A percentile compares a stretch with the other conserved stretches of the same genome.
Conservation (phyloP, 2,113 vertebrate genomes). For the Platysternon megacephalum region DNA sequence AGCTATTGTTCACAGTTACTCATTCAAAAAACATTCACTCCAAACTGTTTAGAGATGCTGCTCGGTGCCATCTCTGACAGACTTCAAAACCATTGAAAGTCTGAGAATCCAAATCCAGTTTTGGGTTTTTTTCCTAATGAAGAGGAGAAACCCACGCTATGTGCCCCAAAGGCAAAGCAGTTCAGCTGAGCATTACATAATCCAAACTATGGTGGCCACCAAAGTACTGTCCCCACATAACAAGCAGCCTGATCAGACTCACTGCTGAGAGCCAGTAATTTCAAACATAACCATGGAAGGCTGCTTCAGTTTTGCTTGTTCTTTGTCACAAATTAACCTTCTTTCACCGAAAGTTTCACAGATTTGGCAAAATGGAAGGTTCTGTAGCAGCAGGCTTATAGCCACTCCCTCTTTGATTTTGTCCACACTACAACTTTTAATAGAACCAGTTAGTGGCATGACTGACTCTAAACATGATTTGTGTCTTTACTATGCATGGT, state of each 20-base stretch:
- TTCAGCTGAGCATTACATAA: not conserved
- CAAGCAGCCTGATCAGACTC: accelerated
- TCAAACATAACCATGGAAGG: not conserved
- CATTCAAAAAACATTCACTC: not conserved
- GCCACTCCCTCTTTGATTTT: not conserved
- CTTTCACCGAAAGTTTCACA: not conserved
- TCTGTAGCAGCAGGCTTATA: not conserved
- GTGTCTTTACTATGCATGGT: not conserved
- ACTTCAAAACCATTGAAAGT: not conserved
- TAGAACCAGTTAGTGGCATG: not conserved
- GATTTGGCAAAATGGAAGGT: not conserved
- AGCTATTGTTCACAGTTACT: slow-evolving; percentile 15
- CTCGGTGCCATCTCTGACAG: not conserved
- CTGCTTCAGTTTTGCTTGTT: not conserved
- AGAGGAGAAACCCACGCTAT: accelerated
- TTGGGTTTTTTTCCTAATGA: not conserved
- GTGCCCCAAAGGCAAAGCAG: not conserved
- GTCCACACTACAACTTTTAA: not conserved
- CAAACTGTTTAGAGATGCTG: not conserved
- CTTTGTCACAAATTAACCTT: not conserved
- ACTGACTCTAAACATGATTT: slow-evolving; percentile 22
- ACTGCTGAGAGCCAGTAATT: not conserved
- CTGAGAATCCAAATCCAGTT: not conserved
- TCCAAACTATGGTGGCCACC: not conserved
- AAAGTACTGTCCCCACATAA: not conserved